A percentile compares a stretch with the other conserved stretches of the same genome.
These are phyloP conservation scores for Vannuccia rotundouncinata DNA, from an alignment of 2,888 invertebrate species.

Conservation along the genomic window DNA sequence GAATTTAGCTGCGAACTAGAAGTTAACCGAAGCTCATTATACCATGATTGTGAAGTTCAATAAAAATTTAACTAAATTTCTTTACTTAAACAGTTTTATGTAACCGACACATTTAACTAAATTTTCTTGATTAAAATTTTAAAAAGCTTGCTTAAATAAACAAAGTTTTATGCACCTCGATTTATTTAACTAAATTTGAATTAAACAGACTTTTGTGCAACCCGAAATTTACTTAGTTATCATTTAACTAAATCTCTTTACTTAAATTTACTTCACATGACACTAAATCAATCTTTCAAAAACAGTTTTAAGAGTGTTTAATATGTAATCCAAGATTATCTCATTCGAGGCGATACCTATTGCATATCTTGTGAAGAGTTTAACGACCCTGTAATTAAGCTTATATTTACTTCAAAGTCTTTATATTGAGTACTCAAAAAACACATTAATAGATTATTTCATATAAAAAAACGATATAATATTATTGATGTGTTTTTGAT, in stretches of 20 bases:
- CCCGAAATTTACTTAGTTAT: neutral
- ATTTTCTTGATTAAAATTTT: neutral
- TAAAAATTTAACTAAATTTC: neutral
- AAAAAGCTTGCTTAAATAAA: neutral
- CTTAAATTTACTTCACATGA: too few species aligned
- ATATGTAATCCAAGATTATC: too few species aligned
- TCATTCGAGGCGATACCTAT: too few species aligned
- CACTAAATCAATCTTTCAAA: too few species aligned
- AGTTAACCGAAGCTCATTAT: neutral
- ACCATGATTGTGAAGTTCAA: neutral
- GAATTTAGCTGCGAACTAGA: neutral
- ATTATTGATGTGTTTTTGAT: too few species aligned
- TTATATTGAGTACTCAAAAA: too few species aligned
- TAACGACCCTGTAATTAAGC: too few species aligned
- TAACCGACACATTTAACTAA: neutral
- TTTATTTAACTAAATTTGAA: neutral
- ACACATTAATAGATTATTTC: too few species aligned
- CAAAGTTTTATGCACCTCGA: neutral
- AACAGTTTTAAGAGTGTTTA: too few species aligned
- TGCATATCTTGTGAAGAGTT: too few species aligned
- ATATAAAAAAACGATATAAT: too few species aligned
- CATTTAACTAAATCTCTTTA: neutral
- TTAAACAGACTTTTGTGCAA: neutral
- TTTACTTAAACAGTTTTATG: neutral
- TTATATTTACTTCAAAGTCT: too few species aligned